Percentiles rank a stretch among this genome's conserved stretches.
phyloP scores from a whole-genome alignment of 53 echinoderm and acorn worm species.

The Holothuria leucospilota region DNA sequence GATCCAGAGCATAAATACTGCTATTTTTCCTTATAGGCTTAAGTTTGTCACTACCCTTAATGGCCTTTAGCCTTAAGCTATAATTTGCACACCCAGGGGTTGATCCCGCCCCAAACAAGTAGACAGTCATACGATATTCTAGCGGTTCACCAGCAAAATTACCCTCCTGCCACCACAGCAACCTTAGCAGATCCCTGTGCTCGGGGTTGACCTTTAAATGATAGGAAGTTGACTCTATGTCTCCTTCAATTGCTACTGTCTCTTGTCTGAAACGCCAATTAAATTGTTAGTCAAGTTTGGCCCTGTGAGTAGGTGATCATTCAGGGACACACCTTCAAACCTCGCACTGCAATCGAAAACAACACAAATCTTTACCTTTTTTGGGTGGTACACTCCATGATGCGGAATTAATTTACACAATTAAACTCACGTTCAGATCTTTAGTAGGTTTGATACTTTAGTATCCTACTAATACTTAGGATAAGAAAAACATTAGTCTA shows the following conservation, averaged over 20 bases:
- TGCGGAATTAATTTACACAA: not conserved
- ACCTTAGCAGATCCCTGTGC: slow-evolving; percentile 63
- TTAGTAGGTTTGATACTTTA: no score
- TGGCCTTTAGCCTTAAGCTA: slow-evolving; percentile 27
- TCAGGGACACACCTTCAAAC: slow-evolving; percentile 20
- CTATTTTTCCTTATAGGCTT: no score
- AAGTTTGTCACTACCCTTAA: no score
- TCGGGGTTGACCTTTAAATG: slow-evolving; percentile 55
- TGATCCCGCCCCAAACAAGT: slow-evolving; percentile 68
- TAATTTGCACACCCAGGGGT: slow-evolving; percentile 71
- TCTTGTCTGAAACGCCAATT: slow-evolving; percentile 64
- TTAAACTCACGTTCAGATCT: no score
- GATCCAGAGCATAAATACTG: no score
- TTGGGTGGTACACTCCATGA: not conserved
- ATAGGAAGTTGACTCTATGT: slow-evolving; percentile 55
- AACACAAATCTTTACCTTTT: not conserved
- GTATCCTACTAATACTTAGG: no score
- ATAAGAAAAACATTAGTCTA: no score
- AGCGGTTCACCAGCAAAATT: slow-evolving; percentile 21
- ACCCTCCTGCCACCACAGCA: slow-evolving; percentile 77
- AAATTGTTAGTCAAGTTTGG: slow-evolving; percentile 67
- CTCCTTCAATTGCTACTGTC: slow-evolving; percentile 11
- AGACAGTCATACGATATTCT: slow-evolving; percentile 66
- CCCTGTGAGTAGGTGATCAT: slow-evolving; percentile 59
- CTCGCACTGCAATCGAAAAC: no score